These are phyloP conservation scores for Drosophila prosaltans DNA, from an alignment of 1,140 invertebrate genomes.

Conservation along the genomic window DNA sequence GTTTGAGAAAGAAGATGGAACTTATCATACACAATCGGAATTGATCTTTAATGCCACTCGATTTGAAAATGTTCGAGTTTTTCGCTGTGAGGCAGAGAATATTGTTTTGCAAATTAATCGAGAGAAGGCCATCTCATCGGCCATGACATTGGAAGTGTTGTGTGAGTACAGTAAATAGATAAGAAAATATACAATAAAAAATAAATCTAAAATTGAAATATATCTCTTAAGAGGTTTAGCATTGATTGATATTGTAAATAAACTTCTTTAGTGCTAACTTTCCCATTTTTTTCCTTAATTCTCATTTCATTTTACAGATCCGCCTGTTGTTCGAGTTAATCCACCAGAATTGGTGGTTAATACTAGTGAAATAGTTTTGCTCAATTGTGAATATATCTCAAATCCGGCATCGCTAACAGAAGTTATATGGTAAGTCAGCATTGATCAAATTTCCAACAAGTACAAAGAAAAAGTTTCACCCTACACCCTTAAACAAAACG, in stretches of 20 bases:
- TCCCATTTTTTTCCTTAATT: too few relatives aligned
- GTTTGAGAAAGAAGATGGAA: conserved; percentile 86
- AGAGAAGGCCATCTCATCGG: conserved; percentile 88
- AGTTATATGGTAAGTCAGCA: conserved; percentile 89
- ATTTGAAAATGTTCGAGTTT: conserved; percentile 90
- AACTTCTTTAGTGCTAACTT: too few relatives aligned
- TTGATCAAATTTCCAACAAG: conserved; percentile 5
- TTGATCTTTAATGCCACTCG: conserved; percentile 90
- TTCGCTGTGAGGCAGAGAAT: conserved; percentile 92
- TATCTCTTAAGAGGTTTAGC: too few relatives aligned
- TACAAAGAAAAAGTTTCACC: neutral
- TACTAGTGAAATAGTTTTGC: conserved; percentile 88
- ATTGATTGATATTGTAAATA: too few relatives aligned
- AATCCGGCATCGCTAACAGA: conserved; percentile 90
- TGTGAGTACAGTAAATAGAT: conserved; percentile 87
- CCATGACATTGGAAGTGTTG: conserved; percentile 89
- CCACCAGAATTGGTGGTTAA: conserved; percentile 90
- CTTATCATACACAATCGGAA: conserved; percentile 90
- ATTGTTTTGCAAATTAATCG: conserved; percentile 88
- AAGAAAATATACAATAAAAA: too few relatives aligned
- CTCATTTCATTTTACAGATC: conserved; percentile 86
- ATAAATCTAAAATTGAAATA: neutral
- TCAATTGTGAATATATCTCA: conserved; percentile 91
- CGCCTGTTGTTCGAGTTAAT: conserved; percentile 89
- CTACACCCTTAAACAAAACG: neutral